A percentile compares a stretch with the other conserved stretches of the same genome.
Evolutionary conservation across 2,797 vertebrate species (phyloP).

Genomic region (Cryptoblepharus egeriae): DNA sequence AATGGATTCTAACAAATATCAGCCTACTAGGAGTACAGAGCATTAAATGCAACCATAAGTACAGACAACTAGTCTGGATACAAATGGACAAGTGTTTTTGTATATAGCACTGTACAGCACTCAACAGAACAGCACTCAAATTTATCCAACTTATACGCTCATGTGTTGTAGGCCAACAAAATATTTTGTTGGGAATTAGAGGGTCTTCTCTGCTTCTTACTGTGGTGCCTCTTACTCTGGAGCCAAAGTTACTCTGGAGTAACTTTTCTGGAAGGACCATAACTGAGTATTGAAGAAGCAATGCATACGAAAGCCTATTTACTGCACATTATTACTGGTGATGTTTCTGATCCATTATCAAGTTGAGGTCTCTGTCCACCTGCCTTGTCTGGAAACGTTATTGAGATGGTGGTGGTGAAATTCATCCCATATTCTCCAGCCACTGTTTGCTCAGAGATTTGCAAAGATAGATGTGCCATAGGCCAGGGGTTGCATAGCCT

Average conservation of each 20-base stretch:
- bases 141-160: too few relatives aligned
- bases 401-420: too few relatives aligned
- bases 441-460: too few relatives aligned
- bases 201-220: neutral
- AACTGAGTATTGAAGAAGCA: constrained; percentile 55
- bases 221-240: neutral
- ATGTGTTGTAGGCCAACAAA: neutral
- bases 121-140: too few relatives aligned
- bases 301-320: constrained; percentile 37
- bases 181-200: neutral
- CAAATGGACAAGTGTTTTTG: neutral
- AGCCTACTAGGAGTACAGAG: neutral
- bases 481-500: too few relatives aligned
- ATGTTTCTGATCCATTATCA: too few relatives aligned
- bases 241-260: neutral
- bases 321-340: too few relatives aligned
- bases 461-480: too few relatives aligned
- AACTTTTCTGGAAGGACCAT: constrained; percentile 65
- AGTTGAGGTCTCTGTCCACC: too few relatives aligned
- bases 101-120: too few relatives aligned
- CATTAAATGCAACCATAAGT: neutral
- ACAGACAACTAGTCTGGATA: neutral
- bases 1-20: neutral
- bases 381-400: too few relatives aligned
- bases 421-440: too few relatives aligned